phyloP scores from a whole-genome alignment of 2,797 vertebrate genomes.

The Falco biarmicus region DNA sequence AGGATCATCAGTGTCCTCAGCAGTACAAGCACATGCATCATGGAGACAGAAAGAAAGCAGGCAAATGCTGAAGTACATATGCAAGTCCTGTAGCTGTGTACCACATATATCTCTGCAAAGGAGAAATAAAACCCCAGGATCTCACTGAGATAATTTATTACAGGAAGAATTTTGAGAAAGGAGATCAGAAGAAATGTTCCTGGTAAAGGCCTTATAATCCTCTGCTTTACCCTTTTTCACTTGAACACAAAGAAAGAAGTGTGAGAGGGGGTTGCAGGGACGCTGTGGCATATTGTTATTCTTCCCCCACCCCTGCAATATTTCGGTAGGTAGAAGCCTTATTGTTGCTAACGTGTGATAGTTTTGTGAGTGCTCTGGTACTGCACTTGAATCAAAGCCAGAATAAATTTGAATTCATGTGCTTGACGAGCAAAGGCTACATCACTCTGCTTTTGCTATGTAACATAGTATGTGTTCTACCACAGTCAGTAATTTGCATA shows the following conservation, averaged over 20 bases:
- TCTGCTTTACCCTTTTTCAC: not conserved
- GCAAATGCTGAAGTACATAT: too few relatives aligned
- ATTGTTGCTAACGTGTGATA: not conserved
- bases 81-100: not conserved
- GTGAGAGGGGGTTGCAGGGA: not conserved
- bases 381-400: not conserved
- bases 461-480: not conserved
- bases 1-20: not conserved
- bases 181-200: not conserved
- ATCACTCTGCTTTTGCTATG: not conserved
- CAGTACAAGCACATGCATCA: too few relatives aligned
- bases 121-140: not conserved
- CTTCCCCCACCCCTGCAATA: not conserved
- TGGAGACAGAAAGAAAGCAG: not conserved
- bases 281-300: not conserved
- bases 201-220: not conserved
- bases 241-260: not conserved
- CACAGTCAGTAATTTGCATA: not conserved
- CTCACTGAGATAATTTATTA: not conserved
- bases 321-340: not conserved
- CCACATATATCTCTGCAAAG: fast-evolving
- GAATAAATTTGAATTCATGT: not conserved
- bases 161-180: not conserved
- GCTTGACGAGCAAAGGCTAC: not conserved
- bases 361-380: not conserved